Percentiles rank a stretch among this genome's conserved stretches.
These are phyloP conservation scores for Pentamera pediparva DNA, from an alignment of 53 echinoderm and acorn worm genomes.

Conservation along the genomic window DNA sequence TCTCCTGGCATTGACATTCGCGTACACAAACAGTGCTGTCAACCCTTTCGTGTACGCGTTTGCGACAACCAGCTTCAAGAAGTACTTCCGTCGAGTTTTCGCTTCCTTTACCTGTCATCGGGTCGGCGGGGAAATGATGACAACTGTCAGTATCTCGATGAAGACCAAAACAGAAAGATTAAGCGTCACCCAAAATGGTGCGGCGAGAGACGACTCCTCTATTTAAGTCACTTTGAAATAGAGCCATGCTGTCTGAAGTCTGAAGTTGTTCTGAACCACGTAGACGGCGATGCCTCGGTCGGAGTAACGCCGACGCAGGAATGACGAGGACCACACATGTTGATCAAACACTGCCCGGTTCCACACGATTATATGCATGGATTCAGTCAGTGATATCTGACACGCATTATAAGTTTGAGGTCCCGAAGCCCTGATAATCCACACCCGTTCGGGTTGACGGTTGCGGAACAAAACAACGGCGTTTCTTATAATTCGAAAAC, in stretches of 20 bases:
- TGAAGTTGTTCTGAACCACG: no score
- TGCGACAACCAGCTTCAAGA: slow-evolving; percentile 74
- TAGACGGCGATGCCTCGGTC: no score
- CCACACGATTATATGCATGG: no score
- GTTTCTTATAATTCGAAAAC: no score
- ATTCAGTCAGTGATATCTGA: no score
- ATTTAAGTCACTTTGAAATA: slow-evolving; percentile 36
- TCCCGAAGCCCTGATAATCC: no score
- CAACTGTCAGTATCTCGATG: slow-evolving; percentile 69
- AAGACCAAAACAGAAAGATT: slow-evolving; percentile 77
- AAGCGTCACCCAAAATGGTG: slow-evolving; percentile 33
- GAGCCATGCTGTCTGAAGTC: background rate
- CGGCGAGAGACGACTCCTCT: slow-evolving; percentile 48
- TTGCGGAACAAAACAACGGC: no score
- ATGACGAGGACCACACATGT: no score
- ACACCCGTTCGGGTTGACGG: no score
- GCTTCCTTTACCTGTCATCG: slow-evolving; percentile 23
- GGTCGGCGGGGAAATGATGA: slow-evolving; percentile 33
- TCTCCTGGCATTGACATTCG: slow-evolving; percentile 47
- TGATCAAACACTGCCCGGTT: no score
- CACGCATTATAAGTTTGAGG: no score
- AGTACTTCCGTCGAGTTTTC: slow-evolving; percentile 51
- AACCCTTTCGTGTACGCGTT: slow-evolving; percentile 94
- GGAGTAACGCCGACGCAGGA: no score
- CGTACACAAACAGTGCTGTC: slow-evolving; percentile 69